Evolutionary conservation across 1,140 invertebrate genomes (phyloP).

Genomic region (Trinorchestia longiramus): DNA sequence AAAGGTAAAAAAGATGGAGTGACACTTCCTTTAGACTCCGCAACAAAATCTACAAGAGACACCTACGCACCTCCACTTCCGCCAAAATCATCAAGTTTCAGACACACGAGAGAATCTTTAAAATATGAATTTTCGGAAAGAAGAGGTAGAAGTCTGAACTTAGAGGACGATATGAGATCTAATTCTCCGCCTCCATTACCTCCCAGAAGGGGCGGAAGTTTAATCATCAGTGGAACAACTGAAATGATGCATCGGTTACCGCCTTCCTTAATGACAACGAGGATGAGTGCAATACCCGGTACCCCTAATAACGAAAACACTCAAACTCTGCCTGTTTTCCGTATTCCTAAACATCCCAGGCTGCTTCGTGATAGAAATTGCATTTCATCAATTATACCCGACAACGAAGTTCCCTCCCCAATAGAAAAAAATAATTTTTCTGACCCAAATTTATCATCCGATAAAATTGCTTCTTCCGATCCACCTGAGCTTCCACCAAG

Average conservation of each 20-base stretch:
- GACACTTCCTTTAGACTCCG: background rate
- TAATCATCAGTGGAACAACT: background rate
- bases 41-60: background rate
- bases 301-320: background rate
- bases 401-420: background rate
- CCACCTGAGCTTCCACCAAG: background rate
- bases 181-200: background rate
- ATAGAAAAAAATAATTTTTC: conserved; percentile 28
- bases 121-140: background rate
- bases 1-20: background rate
- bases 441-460: conserved; percentile 19
- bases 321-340: background rate
- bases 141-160: background rate
- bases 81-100: background rate
- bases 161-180: background rate
- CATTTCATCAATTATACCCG: background rate
- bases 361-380: background rate
- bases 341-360: background rate
- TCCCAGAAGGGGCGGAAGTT: conserved; percentile 35
- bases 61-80: background rate
- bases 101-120: background rate
- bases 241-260: background rate
- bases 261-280: background rate
- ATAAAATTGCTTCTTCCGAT: background rate
- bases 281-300: background rate